These are phyloP conservation scores for Zaprionus kolodkinae DNA, from an alignment of 1,140 invertebrate genomes.

Conservation along the genomic window DNA sequence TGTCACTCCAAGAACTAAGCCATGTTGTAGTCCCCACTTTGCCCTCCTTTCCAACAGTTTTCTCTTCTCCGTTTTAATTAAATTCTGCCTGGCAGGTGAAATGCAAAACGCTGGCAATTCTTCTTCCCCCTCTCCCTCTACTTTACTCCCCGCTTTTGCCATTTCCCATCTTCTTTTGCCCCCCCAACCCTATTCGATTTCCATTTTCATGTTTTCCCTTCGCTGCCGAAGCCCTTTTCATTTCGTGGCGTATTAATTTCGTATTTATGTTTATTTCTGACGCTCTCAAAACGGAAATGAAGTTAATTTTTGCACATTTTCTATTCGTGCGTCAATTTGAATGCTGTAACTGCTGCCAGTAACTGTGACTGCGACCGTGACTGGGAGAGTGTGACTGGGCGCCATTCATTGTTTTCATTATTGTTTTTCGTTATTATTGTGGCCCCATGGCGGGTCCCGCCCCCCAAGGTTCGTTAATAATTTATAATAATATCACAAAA, in stretches of 20 bases:
- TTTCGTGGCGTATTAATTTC: conserved; percentile 50
- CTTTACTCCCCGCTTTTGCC: not conserved
- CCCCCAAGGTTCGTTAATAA: conserved; percentile 46
- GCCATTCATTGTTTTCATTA: conserved; percentile 42
- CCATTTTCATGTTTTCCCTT: not conserved
- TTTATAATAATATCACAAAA: conserved; percentile 68
- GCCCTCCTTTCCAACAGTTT: too few relatives aligned
- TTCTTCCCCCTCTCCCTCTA: not conserved
- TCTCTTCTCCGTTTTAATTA: conserved; percentile 35
- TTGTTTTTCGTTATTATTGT: conserved; percentile 42
- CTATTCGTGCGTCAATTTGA: conserved; percentile 63
- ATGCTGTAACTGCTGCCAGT: conserved; percentile 18
- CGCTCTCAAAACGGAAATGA: conserved; percentile 49
- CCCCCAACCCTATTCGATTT: too few relatives aligned
- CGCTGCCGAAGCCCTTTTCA: conserved; percentile 18
- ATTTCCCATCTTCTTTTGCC: not conserved
- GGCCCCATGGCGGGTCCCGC: too few relatives aligned
- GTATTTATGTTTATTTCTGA: conserved; percentile 54
- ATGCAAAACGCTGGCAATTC: conserved; percentile 8
- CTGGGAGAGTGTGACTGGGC: not conserved
- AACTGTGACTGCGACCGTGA: not conserved
- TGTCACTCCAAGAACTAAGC: conserved; percentile 47
- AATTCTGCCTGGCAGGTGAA: conserved; percentile 38
- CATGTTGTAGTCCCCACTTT: not conserved
- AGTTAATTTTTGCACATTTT: conserved; percentile 61